Evolutionary conservation across 1,140 invertebrate genomes (phyloP).

Genomic region (Neodiprion virginianus): DNA sequence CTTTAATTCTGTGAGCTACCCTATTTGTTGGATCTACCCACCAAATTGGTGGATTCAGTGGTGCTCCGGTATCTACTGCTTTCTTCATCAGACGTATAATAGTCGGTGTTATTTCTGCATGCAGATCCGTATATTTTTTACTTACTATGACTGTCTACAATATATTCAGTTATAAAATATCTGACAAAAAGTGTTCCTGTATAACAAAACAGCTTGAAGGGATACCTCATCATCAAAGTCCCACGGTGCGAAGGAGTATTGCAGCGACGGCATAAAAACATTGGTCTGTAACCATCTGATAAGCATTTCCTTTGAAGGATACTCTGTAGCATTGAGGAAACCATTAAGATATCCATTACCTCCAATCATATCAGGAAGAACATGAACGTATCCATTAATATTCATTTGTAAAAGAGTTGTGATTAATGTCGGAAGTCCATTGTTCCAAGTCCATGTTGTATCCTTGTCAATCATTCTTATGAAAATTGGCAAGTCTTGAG

Average conservation of each 20-base stretch:
- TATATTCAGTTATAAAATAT: conserved; percentile 15
- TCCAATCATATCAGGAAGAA: conserved; percentile 92
- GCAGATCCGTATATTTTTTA: conserved; percentile 71
- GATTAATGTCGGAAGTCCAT: conserved; percentile 80
- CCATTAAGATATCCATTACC: conserved; percentile 79
- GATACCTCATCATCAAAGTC: conserved; percentile 75
- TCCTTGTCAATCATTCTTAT: conserved; percentile 90
- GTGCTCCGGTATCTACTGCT: conserved; percentile 69
- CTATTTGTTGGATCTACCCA: conserved; percentile 80
- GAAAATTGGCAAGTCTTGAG: conserved; percentile 82
- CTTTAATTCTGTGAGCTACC: conserved; percentile 70
- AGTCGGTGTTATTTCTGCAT: conserved; percentile 69
- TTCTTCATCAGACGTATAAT: conserved; percentile 70
- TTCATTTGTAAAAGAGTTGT: conserved; percentile 83
- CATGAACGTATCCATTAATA: conserved; percentile 83
- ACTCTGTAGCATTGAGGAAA: conserved; percentile 48
- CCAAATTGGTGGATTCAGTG: conserved; percentile 90
- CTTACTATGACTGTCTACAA: conserved; percentile 70
- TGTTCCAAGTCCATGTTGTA: conserved; percentile 79
- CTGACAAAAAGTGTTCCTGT: conserved; percentile 16
- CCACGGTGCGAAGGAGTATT: conserved; percentile 91
- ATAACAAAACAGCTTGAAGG: background rate
- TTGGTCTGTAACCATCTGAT: conserved; percentile 90
- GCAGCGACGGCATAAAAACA: conserved; percentile 85
- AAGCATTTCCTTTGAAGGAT: conserved; percentile 81